A percentile compares a stretch with the other conserved stretches of the same genome.
phyloP scores from a whole-genome alignment of 1,140 invertebrate genomes.

The Drosophila repletoides region DNA sequence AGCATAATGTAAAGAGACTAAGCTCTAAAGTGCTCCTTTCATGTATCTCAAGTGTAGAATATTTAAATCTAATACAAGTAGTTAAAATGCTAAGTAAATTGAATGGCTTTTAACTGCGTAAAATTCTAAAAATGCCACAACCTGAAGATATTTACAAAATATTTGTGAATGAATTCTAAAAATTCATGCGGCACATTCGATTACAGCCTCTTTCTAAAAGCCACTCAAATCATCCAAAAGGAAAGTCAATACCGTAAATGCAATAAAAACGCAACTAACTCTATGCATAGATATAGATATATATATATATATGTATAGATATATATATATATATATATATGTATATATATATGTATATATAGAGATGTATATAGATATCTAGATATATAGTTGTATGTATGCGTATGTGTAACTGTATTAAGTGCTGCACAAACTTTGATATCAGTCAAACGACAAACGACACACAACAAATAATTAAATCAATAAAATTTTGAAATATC shows the following conservation, averaged over 20 bases:
- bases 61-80: no score
- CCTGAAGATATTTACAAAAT: background rate
- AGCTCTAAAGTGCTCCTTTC: no score
- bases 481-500: slow-evolving; percentile 74
- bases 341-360: background rate
- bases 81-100: no score
- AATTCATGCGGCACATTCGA: background rate
- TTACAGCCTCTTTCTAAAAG: slow-evolving; percentile 2
- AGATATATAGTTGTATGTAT: background rate
- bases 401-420: slow-evolving; percentile 8
- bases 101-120: no score
- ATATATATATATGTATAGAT: background rate
- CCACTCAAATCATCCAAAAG: background rate
- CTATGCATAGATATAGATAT: background rate
- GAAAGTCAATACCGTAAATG: slow-evolving; percentile 4
- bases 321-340: background rate
- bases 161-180: background rate
- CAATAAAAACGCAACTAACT: slow-evolving; percentile 15
- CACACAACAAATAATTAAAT: slow-evolving; percentile 71
- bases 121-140: background rate
- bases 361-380: background rate
- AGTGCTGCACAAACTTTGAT: slow-evolving; percentile 10
- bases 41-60: no score
- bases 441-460: slow-evolving; percentile 20
- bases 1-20: no score